A percentile compares a stretch with the other conserved stretches of the same genome.
These are phyloP conservation scores for Lethenteron reissneri DNA, from an alignment of 2,113 vertebrate genomes.

Conservation along the genomic window DNA sequence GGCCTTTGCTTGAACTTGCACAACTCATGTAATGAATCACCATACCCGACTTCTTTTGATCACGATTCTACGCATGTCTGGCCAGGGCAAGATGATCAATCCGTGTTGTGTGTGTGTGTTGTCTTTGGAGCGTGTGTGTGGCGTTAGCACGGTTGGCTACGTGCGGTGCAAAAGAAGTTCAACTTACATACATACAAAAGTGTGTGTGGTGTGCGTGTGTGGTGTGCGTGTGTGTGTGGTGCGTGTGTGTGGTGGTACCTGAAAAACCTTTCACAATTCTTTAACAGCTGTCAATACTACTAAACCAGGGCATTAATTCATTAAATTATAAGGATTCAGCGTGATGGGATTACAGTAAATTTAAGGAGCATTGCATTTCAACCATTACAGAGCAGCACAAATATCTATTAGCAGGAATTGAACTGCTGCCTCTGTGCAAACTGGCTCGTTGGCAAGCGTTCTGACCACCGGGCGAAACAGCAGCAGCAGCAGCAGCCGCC, in stretches of 20 bases:
- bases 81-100: neutral
- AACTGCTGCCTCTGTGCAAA: slow-evolving; percentile 41
- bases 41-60: neutral
- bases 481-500: neutral
- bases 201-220: too few species aligned
- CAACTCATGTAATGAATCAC: neutral
- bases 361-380: neutral
- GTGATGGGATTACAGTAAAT: neutral
- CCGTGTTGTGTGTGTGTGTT: too few species aligned
- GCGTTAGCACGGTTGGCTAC: too few species aligned
- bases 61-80: too few species aligned
- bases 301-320: slow-evolving; percentile 12
- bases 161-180: too few species aligned
- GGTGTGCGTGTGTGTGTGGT: too few species aligned
- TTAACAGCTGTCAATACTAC: too few species aligned
- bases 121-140: too few species aligned
- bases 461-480: slow-evolving; percentile 13
- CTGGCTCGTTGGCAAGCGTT: slow-evolving; percentile 20
- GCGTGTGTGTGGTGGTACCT: too few species aligned
- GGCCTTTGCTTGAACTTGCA: neutral
- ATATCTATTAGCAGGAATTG: slow-evolving; percentile 32
- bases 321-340: neutral
- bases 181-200: too few species aligned
- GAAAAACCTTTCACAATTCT: too few species aligned
- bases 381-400: too few species aligned